Evolutionary conservation across 2,113 vertebrate genomes (phyloP), one percentile per base, ranked within the genome.

Genomic region (Cynopterus brachyotis): DNA sequence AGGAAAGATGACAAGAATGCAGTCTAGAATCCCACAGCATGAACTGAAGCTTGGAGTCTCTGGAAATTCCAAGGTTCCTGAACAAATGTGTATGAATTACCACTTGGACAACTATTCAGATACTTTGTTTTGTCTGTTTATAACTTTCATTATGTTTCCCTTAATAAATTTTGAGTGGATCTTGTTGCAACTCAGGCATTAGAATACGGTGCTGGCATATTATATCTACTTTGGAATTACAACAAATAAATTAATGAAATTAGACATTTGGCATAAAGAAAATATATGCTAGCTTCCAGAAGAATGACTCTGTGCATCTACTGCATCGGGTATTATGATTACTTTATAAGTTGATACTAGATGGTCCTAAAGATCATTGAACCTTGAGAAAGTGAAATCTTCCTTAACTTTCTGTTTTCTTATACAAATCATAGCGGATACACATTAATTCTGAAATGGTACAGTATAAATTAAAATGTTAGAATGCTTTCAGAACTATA

Each of bases 181-280:
- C 4, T 89, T 82, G 8, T 24, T 88, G 53, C 4, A 95, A 12
- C 78, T 81, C 35, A 67, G 53, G 3, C 26, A 91, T 91, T 93
- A 64, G 53, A 35, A 66, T 81, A 64, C 5, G 26, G 10, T 67
- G 8, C 6, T 40, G 45, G 37, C 59, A 47, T 70, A 59, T 59
- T 84, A 59, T 40, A 20, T 19, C 30, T 91, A 19, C 32, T 66
- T 92, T 47, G 47, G 13, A 92, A 66, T 20, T 40, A n/a, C 10
- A 90, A 30, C 83, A 93, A 84, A 88, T 69, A 91, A 60, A 91
- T 89, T 80, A 84, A 6, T 83, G n/a, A 94, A 90, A 84, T 79
- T 62, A 62, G 70, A 67, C 24, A 91, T 78, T 91, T 73, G 40
- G 22, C 47, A 47, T 35, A 79, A 91, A 75, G 24, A 78, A 81